These are phyloP conservation scores for Sturnira hondurensis DNA, from an alignment of 2,113 vertebrate genomes.

Conservation along the genomic window DNA sequence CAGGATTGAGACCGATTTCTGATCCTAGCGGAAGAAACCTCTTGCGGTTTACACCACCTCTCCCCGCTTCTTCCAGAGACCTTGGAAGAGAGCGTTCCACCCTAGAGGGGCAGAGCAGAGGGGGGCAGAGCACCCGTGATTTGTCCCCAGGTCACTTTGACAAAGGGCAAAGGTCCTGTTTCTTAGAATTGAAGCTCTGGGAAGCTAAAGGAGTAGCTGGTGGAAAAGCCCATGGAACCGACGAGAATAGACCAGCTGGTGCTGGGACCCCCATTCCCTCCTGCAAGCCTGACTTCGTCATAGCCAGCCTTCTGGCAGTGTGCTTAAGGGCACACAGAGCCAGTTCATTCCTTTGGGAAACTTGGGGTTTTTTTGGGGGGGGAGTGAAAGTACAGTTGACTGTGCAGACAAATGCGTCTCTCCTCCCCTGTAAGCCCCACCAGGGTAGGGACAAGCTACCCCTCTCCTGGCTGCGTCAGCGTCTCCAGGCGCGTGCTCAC, in stretches of 20 bases:
- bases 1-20: background rate
- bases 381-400: background rate
- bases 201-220: background rate
- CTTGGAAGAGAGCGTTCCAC: background rate
- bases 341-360: background rate
- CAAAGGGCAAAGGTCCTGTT: background rate
- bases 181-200: background rate
- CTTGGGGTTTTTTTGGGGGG: background rate
- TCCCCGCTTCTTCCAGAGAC: background rate
- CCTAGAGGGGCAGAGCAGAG: background rate
- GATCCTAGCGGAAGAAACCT: background rate
- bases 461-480: background rate
- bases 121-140: fast-evolving
- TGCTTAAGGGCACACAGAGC: background rate
- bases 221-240: background rate
- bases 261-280: fast-evolving
- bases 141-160: background rate
- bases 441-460: no score
- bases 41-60: fast-evolving
- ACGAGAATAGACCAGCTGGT: background rate
- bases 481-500: background rate
- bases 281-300: background rate
- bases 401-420: background rate
- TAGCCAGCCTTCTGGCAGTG: background rate
- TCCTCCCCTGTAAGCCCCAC: background rate